phyloP scores from a whole-genome alignment of 2,888 invertebrate genomes.

The Petrolisthes manimaculis region DNA sequence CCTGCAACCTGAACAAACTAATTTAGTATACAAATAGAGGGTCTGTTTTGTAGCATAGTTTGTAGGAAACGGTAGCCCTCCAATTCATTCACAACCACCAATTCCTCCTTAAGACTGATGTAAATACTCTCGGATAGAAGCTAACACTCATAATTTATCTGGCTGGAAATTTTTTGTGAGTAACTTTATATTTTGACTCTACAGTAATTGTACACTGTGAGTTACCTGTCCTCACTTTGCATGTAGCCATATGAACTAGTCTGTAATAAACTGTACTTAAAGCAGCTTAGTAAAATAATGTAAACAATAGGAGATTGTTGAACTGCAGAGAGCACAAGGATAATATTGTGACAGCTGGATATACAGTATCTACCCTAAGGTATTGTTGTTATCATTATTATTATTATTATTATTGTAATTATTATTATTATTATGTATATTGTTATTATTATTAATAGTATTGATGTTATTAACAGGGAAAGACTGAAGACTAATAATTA shows the following conservation, averaged over 20 bases:
- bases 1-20: no score
- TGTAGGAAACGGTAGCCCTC: no score
- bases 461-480: neutral
- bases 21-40: no score
- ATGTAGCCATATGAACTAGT: slow-evolving; percentile 55
- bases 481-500: no score
- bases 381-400: neutral
- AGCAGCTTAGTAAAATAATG: slow-evolving; percentile 44
- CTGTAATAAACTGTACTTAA: slow-evolving; percentile 52
- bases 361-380: neutral
- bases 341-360: slow-evolving; percentile 28
- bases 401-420: neutral
- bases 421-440: neutral
- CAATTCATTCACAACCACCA: no score
- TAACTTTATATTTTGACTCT: no score
- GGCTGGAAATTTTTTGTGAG: no score
- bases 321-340: slow-evolving; percentile 45
- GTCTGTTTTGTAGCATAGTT: no score
- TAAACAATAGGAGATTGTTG: slow-evolving; percentile 33
- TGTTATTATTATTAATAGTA: neutral
- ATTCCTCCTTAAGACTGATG: no score
- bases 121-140: no score
- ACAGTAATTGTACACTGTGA: slow-evolving; percentile 36
- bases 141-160: no score
- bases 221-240: slow-evolving; percentile 40